Percentiles rank a stretch among this genome's conserved stretches.
Evolutionary conservation across 2,797 vertebrate genomes (phyloP).

Genomic region (Lepidocolaptes lacrymiger): DNA sequence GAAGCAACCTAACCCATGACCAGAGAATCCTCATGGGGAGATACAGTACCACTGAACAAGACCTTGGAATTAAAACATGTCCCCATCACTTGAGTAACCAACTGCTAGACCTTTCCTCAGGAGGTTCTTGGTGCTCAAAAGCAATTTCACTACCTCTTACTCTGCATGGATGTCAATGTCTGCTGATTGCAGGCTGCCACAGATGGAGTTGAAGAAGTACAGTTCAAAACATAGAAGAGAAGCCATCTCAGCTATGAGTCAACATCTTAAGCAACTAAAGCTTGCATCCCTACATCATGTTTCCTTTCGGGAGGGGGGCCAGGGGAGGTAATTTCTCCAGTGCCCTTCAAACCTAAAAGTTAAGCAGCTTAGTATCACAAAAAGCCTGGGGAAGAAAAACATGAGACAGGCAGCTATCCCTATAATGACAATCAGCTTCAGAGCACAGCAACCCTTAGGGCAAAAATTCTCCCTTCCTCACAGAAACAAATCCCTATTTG

Average conservation of each 20-base stretch:
- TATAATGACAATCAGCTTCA: neutral
- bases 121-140: neutral
- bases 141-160: neutral
- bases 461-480: neutral
- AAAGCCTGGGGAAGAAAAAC: neutral
- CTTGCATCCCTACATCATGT: neutral
- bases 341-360: neutral
- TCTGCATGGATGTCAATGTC: neutral
- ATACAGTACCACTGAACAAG: neutral
- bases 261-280: neutral
- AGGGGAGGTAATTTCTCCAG: too few species aligned
- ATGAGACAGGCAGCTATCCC: neutral
- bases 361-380: neutral
- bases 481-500: neutral
- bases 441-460: rapidly evolving
- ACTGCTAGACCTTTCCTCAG: neutral
- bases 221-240: neutral
- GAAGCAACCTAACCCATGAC: neutral
- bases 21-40: neutral
- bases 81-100: neutral
- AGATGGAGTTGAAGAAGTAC: neutral
- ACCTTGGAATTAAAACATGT: neutral
- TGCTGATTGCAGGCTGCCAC: neutral
- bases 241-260: neutral
- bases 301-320: neutral